Evolutionary conservation across 2,113 vertebrate genomes (phyloP).

Genomic region (Bettongia penicillata): DNA sequence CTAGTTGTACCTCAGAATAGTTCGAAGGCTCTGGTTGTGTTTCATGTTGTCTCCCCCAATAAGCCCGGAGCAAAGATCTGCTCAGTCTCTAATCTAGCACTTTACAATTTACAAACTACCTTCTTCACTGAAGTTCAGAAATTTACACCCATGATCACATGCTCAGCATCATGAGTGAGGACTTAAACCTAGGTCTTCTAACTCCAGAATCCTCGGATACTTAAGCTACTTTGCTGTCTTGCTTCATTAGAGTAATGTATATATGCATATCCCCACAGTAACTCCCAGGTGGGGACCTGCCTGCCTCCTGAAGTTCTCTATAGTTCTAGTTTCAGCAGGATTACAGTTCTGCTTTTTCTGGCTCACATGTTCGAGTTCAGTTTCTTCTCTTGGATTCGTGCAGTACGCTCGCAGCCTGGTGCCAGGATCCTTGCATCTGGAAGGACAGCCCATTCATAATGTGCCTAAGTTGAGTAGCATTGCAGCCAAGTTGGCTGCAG

Average conservation of each 20-base stretch:
- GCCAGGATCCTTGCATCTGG: conserved; percentile 56
- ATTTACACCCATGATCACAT: not conserved
- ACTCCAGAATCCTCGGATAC: not conserved
- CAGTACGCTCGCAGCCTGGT: not conserved
- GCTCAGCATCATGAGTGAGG: not conserved
- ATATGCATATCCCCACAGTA: not conserved
- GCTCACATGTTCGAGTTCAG: conserved; percentile 51
- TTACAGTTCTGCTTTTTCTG: not conserved
- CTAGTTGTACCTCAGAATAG: not conserved
- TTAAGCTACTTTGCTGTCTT: not conserved
- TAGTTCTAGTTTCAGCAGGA: conserved; percentile 7
- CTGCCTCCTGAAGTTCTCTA: not conserved
- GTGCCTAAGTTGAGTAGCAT: conserved; percentile 33
- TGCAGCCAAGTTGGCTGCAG: conserved; percentile 51
- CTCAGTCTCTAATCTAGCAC: not conserved
- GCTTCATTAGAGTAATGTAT: not conserved
- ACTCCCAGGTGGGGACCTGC: not conserved
- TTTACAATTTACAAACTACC: not conserved
- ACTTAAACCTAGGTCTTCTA: not conserved
- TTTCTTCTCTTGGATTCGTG: not conserved
- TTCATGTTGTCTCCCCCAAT: not conserved
- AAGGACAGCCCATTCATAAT: conserved; percentile 42
- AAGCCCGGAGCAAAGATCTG: not conserved
- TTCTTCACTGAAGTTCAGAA: not conserved
- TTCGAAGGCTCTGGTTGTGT: not conserved